Evolutionary conservation across 2,888 invertebrate species (phyloP), one percentile per base, ranked within the genome.

Genomic region (Erebia palarica): DNA sequence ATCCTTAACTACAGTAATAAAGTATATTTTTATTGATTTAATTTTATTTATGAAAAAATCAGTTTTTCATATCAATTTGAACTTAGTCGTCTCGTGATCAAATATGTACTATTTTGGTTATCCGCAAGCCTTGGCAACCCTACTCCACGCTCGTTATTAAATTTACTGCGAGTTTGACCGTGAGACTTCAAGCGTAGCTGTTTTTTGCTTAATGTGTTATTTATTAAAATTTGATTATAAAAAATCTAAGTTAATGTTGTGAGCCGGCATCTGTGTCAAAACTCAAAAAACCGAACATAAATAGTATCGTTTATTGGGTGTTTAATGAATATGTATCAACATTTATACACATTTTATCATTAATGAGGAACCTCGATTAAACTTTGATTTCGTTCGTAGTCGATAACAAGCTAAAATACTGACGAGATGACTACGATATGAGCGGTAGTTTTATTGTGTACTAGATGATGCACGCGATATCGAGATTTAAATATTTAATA

Each of bases 141-240:
- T 68, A 76, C 76, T 75, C 83, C 73, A 74, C 82, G 81, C 82
- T 84, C 87, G 84, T 87, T 88, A 86, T 87, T 88, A 88, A 83
- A 90, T 92, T 86, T 92, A 91, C 90, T 87, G 90, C 90, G 81
- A 85, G 87, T 89, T 89, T 90, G 92, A 86, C 92, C 92, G 89
- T 92, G 93, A 92, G 92, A 91, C 82, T 83, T 86, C 84, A 88
- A 89, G 85, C 88, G 88, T 88, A 80, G 86, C 88, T 85, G 84
- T 88, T 91, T 90, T 90, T 90, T 90, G 86, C 86, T 83, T 91
- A 90, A 92, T 91, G 90, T 83, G 85, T 88, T 90, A 91, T 91
- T 90, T 92, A 92, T 92, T 88, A 90, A 91, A 91, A 91, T 92
- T 87, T 88, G 80, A 86, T 86, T 86, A 85, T 88, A 87, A 88